These are phyloP conservation scores for Agriopis aurantiaria DNA, from an alignment of 2,888 invertebrate genomes.

Conservation along the genomic window DNA sequence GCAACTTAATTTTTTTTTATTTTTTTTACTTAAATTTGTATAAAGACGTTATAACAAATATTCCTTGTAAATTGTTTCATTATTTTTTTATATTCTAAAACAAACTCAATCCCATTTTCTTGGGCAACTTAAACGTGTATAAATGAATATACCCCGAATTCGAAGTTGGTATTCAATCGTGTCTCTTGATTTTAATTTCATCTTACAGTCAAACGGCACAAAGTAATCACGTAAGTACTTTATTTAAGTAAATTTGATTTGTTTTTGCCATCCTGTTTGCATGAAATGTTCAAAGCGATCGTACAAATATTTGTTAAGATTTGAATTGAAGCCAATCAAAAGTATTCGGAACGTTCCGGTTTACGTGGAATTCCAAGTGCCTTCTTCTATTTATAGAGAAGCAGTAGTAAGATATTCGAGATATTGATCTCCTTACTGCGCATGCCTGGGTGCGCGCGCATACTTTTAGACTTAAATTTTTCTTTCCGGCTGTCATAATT, in stretches of 20 bases:
- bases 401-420: conserved; percentile 20
- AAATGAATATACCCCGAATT: no score
- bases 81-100: no score
- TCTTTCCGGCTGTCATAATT: conserved; percentile 64
- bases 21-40: no score
- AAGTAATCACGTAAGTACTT: conserved; percentile 3
- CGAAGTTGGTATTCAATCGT: no score
- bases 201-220: neutral
- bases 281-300: conserved; percentile 14
- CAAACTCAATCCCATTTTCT: no score
- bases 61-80: no score
- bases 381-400: neutral
- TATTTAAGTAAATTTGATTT: neutral
- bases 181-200: neutral
- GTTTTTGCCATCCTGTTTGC: conserved; percentile 3
- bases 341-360: conserved; percentile 20
- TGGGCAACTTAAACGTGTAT: no score
- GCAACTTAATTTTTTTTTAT: no score
- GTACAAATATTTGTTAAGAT: conserved; percentile 9
- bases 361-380: conserved; percentile 6
- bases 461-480: conserved; percentile 26
- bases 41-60: no score
- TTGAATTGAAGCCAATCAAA: conserved; percentile 7
- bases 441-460: conserved; percentile 71
- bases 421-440: conserved; percentile 70